A percentile compares a stretch with the other conserved stretches of the same genome.
phyloP scores from a whole-genome alignment of 2,113 vertebrate genomes.

The Epinephelus cyanopodus region DNA sequence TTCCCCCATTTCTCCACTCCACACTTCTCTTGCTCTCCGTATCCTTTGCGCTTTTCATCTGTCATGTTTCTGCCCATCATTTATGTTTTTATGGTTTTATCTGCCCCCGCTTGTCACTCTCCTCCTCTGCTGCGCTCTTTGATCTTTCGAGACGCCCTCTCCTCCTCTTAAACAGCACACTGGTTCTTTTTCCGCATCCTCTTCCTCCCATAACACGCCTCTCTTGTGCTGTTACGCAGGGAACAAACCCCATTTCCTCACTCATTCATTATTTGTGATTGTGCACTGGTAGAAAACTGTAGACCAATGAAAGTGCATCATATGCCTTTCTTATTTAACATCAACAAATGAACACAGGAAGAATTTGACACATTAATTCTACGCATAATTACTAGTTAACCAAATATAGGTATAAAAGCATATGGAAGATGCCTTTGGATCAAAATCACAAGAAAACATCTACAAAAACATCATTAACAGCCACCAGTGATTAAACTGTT shows the following conservation, averaged over 20 bases:
- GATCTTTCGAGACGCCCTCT: slow-evolving; percentile 37
- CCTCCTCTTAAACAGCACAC: slow-evolving; percentile 26
- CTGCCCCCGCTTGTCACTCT: slow-evolving; percentile 47
- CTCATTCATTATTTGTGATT: slow-evolving; percentile 13
- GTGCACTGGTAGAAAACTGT: not conserved
- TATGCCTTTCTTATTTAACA: not conserved
- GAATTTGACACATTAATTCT: not conserved
- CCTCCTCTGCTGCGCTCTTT: slow-evolving; percentile 30
- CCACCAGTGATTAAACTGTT: not conserved
- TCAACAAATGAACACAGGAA: not conserved
- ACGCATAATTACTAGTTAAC: not conserved
- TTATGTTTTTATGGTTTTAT: slow-evolving; percentile 62
- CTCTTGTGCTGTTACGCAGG: slow-evolving; percentile 2
- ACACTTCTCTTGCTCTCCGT: slow-evolving; percentile 29
- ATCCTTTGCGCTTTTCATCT: slow-evolving; percentile 36
- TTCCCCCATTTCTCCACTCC: slow-evolving; percentile 13
- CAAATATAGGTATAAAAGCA: not conserved
- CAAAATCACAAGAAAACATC: not conserved
- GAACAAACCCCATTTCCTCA: slow-evolving; percentile 13
- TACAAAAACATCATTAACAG: not conserved
- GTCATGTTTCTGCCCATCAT: slow-evolving; percentile 52
- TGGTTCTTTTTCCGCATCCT: not conserved
- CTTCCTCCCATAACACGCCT: not conserved
- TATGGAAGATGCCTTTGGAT: not conserved
- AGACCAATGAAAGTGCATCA: not conserved